These are phyloP conservation scores for Halictus ligatus DNA, from an alignment of 2,888 invertebrate species.

Conservation along the genomic window DNA sequence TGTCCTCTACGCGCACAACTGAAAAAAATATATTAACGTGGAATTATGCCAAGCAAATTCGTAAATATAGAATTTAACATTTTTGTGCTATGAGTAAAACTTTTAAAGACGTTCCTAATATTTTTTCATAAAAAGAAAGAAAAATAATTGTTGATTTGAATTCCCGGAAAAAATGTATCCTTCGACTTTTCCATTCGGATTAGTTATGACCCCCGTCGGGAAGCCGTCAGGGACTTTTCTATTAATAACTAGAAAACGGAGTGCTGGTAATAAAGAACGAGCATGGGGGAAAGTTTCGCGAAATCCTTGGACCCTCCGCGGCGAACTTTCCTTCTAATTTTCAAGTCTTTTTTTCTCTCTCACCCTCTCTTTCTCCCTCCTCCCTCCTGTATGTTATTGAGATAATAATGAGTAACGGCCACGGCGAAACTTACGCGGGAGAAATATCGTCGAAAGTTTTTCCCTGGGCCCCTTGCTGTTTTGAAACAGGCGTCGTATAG, in stretches of 20 bases:
- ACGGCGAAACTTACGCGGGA: conserved; percentile 20
- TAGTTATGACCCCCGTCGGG: background rate
- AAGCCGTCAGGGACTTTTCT: conserved; percentile 7
- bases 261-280: background rate
- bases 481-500: background rate
- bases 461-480: background rate
- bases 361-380: background rate
- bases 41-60: too few relatives aligned
- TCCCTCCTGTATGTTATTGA: conserved; percentile 27
- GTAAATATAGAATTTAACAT: too few relatives aligned
- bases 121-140: too few relatives aligned
- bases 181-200: background rate
- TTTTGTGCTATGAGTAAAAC: too few relatives aligned
- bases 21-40: too few relatives aligned
- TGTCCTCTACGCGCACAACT: too few relatives aligned
- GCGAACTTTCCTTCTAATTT: conserved; percentile 18
- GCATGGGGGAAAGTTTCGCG: conserved; percentile 21
- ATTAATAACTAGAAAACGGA: conserved; percentile 17
- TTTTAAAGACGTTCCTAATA: too few relatives aligned
- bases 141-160: background rate
- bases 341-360: background rate
- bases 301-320: conserved; percentile 21
- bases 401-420: conserved; percentile 53
- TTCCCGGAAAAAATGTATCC: background rate
- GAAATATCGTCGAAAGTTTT: conserved; percentile 46